phyloP scores from a whole-genome alignment of 2,888 invertebrate genomes.

The Caenorhabditis angaria region DNA sequence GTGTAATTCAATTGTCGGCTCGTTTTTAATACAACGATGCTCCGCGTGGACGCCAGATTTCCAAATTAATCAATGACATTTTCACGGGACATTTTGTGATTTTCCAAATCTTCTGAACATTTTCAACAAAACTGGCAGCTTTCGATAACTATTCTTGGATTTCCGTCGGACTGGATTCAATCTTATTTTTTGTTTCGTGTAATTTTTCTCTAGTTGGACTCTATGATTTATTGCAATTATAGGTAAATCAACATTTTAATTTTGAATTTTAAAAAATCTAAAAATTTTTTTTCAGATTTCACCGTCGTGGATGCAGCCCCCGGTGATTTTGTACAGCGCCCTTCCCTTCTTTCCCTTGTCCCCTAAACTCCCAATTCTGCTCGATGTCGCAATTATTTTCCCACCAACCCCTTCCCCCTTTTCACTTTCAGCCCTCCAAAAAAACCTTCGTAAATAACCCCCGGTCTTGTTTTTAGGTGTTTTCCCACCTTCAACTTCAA shows the following conservation, averaged over 20 bases:
- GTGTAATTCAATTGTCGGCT: neutral
- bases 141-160: no score
- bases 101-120: neutral
- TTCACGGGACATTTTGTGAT: neutral
- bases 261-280: neutral
- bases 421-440: no score
- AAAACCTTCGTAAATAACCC: neutral
- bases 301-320: constrained; percentile 42
- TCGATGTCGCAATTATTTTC: neutral
- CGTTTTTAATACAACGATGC: neutral
- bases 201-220: no score
- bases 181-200: no score
- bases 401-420: no score
- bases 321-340: constrained; percentile 43
- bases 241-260: no score
- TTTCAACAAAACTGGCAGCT: no score
- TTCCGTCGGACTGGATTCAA: no score
- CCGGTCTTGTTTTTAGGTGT: neutral
- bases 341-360: constrained; percentile 10
- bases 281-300: constrained; percentile 31
- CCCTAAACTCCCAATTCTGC: neutral
- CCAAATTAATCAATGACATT: neutral
- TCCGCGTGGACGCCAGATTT: neutral
- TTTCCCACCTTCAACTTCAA: neutral
- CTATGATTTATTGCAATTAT: no score